Base-by-base conservation (phyloP, 2,888 invertebrate species). In the Choreutis nemorana region DNA sequence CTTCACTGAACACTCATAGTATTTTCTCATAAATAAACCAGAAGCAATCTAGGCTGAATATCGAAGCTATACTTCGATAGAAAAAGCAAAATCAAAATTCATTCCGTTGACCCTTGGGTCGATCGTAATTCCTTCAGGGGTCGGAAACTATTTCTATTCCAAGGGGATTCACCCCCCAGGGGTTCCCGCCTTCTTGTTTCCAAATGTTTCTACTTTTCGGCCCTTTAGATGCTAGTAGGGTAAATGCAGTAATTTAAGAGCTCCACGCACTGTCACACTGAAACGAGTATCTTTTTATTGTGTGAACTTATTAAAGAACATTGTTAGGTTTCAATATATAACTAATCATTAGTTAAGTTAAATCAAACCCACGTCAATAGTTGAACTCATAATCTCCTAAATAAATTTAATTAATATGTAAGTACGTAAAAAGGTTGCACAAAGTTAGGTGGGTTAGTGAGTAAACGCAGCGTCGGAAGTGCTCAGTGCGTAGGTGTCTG, bases 41-140 rank as follows among this genome's bases (percentile, higher is more conserved):
- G 11, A 36, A 38, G 42, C 50, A 53, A 36, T 46, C 44, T 46
- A 42, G 44, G 44, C 47, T 54, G 54, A 54, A 60, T 65, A 67
- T 63, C 62, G 62, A 59, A 39, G 38, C 40, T 30, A 13, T 28
- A 26, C 50, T 47, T 44, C 52, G 43, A 67, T 66, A 59, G 66
- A 65, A 67, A 70, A 65, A 64, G 53, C 65, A 55, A 60, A 70
- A 70, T 70, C 68, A 64, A 67, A 73, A 73, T 73, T 73, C 70
- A 72, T 71, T 68, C 60, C 57, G 53, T 51, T 68, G 67, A 68
- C 70, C 68, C 63, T 42, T 37, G 29, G 45, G 39, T 37, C 47
- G 54, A 44, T 48, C 58, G 65, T 68, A 70, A 71, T 67, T 67
- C 56, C 53, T 50, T 39, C 46, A 42, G 42, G 47, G 49, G 42